A percentile compares a stretch with the other conserved stretches of the same genome.
Evolutionary conservation across 2,888 invertebrate genomes (phyloP).

Genomic region (Pharmacophagus antenor): DNA sequence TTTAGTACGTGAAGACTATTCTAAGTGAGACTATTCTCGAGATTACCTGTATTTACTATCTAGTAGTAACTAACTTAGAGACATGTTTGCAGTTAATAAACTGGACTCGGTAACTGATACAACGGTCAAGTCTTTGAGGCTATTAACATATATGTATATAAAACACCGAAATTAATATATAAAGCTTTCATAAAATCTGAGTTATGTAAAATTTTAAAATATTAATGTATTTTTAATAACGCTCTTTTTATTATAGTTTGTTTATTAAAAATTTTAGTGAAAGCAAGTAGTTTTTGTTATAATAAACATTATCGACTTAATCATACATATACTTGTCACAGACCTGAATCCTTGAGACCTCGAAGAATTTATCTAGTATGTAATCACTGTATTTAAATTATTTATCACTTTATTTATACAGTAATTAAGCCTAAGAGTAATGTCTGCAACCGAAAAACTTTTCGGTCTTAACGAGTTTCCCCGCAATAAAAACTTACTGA

Average conservation of each 20-base stretch:
- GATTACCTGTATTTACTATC: not conserved
- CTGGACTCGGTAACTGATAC: not conserved
- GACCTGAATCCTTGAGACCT: not conserved
- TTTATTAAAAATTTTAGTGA: too few species aligned
- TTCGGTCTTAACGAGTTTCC: constrained; percentile 26
- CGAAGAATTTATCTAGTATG: not conserved
- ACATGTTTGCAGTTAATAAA: not conserved
- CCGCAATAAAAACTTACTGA: constrained; percentile 25
- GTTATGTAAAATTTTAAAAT: too few species aligned
- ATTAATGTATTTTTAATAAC: too few species aligned
- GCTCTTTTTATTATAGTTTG: too few species aligned
- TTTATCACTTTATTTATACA: constrained; percentile 24
- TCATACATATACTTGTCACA: too few species aligned
- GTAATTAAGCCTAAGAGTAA: constrained; percentile 25
- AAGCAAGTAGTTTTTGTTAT: too few species aligned
- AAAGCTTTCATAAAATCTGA: not conserved
- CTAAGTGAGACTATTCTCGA: too few species aligned
- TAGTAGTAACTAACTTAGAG: not conserved
- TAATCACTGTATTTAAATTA: constrained; percentile 32
- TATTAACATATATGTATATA: not conserved
- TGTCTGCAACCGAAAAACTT: constrained; percentile 24
- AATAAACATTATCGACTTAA: too few species aligned
- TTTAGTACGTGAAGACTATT: too few species aligned
- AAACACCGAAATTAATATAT: not conserved
- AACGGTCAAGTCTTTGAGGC: not conserved